phyloP scores from a whole-genome alignment of 2,797 vertebrate species.

The Amblyraja radiata region DNA sequence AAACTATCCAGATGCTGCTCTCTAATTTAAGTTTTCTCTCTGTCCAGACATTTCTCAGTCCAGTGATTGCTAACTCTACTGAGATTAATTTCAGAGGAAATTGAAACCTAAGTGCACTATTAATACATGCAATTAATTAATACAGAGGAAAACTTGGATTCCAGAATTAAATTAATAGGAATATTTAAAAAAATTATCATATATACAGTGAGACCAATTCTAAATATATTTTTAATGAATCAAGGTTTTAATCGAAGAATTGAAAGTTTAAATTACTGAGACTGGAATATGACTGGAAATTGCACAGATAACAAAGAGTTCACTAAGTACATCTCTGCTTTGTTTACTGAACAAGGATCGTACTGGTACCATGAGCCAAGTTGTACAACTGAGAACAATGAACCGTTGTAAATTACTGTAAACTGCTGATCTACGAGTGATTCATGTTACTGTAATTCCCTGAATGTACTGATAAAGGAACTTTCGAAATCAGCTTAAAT shows the following conservation, averaged over 20 bases:
- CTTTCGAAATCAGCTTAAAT: not conserved
- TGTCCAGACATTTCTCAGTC: too few relatives aligned
- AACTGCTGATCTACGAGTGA: not conserved
- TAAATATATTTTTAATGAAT: not conserved
- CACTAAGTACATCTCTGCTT: not conserved
- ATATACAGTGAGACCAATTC: not conserved
- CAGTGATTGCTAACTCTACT: too few relatives aligned
- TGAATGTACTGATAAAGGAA: not conserved
- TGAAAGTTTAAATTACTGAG: not conserved
- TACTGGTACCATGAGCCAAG: not conserved
- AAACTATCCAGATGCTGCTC: too few relatives aligned
- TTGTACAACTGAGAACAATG: conserved; percentile 15
- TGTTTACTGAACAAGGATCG: not conserved
- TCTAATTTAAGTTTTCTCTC: too few relatives aligned
- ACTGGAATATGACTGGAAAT: not conserved
- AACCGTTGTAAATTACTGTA: not conserved
- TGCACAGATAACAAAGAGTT: not conserved
- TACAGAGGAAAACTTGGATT: not conserved
- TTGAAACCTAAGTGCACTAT: not conserved
- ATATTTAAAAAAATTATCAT: not conserved
- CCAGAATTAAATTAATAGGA: not conserved
- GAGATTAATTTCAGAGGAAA: not conserved
- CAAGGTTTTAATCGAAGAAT: not conserved
- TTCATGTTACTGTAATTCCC: conserved; percentile 14
- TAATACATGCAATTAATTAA: not conserved